Evolutionary conservation across 2,888 invertebrate genomes (phyloP), one percentile per base, ranked within the genome.

Genomic region (Barypeithes pellucidus): DNA sequence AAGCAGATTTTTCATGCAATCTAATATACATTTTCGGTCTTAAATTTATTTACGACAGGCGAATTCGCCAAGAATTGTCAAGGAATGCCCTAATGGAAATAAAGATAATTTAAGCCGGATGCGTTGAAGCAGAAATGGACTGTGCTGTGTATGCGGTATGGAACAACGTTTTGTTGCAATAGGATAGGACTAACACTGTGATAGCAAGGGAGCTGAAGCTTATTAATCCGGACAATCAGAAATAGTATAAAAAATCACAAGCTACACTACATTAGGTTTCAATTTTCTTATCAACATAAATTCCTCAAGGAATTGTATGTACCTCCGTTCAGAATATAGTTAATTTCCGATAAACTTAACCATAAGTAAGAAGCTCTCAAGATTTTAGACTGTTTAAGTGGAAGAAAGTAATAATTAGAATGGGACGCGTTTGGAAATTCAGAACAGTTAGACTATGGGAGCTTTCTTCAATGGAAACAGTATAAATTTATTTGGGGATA

Each of bases 331-430:
- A 39, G 50, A 62, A 70, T 73, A 73, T 73, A 50, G 70, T 67
- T 72, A 75, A 75, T 75, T 75, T 75, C 73, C 73, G 75, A 76
- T 76, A 59, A 73, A 73, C 73, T 71, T 76, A 76, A 76, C 62
- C 73, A 73, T 66, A 71, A 73, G 72, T 52, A 75, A 41, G 8
- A 69, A 69, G 65, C 59, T 71, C 66, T 24, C 60, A 61, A 70
- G 73, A 73, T 59, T 67, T 63, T 75, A 41, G 65, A 65, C 65
- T 72, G 72, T 69, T 75, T 75, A 75, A 72, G 68, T 69, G 75
- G 72, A 75, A 75, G 69, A 75, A 72, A 72, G 75, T 75, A 69
- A 69, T 75, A n/a, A 72, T 75, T 68, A 75, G 18, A 41, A 20
- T 33, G 24, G 61, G 45, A 18, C 41, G 66, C 63, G 66, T 61